phyloP scores from a whole-genome alignment of 1,140 invertebrate species.

The Geopemphigus sp. region DNA sequence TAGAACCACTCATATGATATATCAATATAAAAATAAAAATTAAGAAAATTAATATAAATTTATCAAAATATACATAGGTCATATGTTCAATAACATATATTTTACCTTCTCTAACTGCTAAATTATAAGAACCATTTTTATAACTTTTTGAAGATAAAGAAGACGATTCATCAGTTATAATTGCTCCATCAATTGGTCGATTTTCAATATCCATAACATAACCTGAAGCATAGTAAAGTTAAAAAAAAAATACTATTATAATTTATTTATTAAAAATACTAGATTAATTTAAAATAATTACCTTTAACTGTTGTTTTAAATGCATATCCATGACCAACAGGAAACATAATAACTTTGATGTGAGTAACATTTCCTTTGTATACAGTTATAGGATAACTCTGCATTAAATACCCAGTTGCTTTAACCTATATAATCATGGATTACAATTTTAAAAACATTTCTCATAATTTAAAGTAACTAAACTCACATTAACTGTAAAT shows the following conservation, averaged over 20 bases:
- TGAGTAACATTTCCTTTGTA: conserved; percentile 55
- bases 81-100: no score
- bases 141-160: background rate
- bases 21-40: no score
- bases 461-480: background rate
- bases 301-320: conserved; percentile 28
- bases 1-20: no score
- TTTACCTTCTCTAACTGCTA: conserved; percentile 4
- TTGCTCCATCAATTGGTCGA: conserved; percentile 62
- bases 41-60: no score
- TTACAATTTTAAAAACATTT: background rate
- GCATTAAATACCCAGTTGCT: conserved; percentile 8
- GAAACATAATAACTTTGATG: conserved; percentile 54
- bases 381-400: conserved; percentile 10
- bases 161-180: conserved; percentile 59
- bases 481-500: conserved; percentile 60
- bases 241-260: background rate
- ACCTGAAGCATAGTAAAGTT: conserved; percentile 55
- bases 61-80: no score
- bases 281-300: conserved; percentile 52
- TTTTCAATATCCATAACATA: conserved; percentile 61
- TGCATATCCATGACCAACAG: conserved; percentile 38
- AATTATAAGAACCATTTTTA: conserved; percentile 20
- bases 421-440: conserved; percentile 20
- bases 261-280: background rate